Evolutionary conservation across 2,888 invertebrate genomes (phyloP), one percentile per base, ranked within the genome.

Genomic region (Steinernema carpocapsae): DNA sequence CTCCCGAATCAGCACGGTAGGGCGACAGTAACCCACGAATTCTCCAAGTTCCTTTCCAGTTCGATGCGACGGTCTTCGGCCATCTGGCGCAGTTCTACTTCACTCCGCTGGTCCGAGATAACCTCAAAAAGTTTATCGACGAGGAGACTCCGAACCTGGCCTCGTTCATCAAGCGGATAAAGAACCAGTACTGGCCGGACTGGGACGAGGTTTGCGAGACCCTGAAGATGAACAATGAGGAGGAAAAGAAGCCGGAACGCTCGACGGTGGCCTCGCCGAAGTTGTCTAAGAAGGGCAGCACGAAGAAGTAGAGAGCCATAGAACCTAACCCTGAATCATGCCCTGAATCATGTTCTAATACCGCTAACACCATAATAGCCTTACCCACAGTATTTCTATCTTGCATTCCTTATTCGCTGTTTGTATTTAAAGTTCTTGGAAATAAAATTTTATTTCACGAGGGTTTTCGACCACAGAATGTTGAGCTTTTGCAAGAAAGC

Each of bases 31-130:
- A 26, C 32, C 32, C 3, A 32, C 17, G 52, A 29, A 2, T 22
- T 70, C 26, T 19, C 22, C 22, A 17, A n/a, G 14, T 52, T 0
- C 10, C 43, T 71, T 77, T 83, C 43, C 73, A 83, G 83, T 74
- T 84, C 90, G 97, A 97, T 89, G 93, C 94, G 76, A 94, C 94
- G 42, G 93, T 94, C 77, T 97, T 96, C 90, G 93, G 95, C 43
- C 93, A 94, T 88, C 91, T 96, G 87, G 93, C 94, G 82, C 95
- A 95, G 89, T 91, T 96, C 85, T 92, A 94, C 88, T 95, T 93
- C 91, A 92, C 95, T 85, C 94, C 95, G 89, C 94, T 94, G 88
- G 93, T 94, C 88, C 92, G 93, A 89, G 92, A 93, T 72, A 91
- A 95, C 88, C 92, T 78, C 48, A 94, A 94, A 88, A 93, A 92